These are phyloP conservation scores for Cosmorhoe ocellata DNA, from an alignment of 2,888 invertebrate genomes.

Conservation along the genomic window DNA sequence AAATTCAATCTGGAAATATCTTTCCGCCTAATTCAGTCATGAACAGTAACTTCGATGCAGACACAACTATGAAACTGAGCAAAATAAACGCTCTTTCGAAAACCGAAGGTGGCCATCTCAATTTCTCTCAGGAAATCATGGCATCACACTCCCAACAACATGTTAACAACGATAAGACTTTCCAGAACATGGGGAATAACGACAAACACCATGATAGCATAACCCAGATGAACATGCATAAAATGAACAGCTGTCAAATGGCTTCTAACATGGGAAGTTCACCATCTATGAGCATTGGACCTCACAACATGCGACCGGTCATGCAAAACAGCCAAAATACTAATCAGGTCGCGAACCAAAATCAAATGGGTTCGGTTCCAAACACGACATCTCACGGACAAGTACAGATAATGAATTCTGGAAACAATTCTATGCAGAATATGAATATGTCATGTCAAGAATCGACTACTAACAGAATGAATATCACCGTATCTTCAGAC, in stretches of 20 bases:
- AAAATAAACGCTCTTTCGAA: constrained; percentile 76
- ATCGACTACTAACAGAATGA: constrained; percentile 61
- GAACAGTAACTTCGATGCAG: constrained; percentile 71
- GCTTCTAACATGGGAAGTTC: constrained; percentile 59
- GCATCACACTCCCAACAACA: constrained; percentile 75
- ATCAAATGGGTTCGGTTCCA: constrained; percentile 70
- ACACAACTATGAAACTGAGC: constrained; percentile 73
- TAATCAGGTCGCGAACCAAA: constrained; percentile 62
- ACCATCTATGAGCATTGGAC: constrained; percentile 72
- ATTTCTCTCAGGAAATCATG: constrained; percentile 77
- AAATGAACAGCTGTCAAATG: constrained; percentile 74
- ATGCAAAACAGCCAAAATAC: constrained; percentile 66
- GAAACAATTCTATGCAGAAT: constrained; percentile 69
- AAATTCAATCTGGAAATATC: constrained; percentile 75
- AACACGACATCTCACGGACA: constrained; percentile 64
- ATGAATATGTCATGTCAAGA: constrained; percentile 74
- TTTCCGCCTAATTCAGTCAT: constrained; percentile 68
- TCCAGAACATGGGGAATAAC: constrained; percentile 68
- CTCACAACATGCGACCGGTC: constrained; percentile 69
- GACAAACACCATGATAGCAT: constrained; percentile 70
- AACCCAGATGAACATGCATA: constrained; percentile 68
- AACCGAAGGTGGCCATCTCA: constrained; percentile 73
- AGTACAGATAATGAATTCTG: constrained; percentile 68
- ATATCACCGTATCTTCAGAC: constrained; percentile 58
- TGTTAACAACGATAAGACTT: constrained; percentile 69